These are phyloP conservation scores for Clostera curtula DNA, from an alignment of 2,888 invertebrate genomes.

Conservation along the genomic window DNA sequence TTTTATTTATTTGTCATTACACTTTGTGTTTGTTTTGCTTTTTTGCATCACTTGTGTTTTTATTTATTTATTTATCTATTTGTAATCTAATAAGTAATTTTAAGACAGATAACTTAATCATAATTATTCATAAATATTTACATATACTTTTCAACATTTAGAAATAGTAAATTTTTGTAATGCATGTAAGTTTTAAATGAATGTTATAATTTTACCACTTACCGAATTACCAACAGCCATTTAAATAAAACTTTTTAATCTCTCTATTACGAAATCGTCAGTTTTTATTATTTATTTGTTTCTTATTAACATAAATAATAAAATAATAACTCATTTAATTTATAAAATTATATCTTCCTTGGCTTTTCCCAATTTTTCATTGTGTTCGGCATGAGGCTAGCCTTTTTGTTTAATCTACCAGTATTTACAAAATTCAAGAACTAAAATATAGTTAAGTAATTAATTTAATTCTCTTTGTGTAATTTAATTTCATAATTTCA, in stretches of 20 bases:
- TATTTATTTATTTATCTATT: slow-evolving; percentile 5
- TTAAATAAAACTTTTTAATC: too few species aligned
- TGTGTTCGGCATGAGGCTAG: too few species aligned
- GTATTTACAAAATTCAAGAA: slow-evolving; percentile 6
- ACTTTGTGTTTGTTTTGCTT: slow-evolving; percentile 44
- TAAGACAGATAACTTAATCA: slow-evolving; percentile 15
- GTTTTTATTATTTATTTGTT: not conserved
- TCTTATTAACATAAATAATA: not conserved
- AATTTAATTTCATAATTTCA: slow-evolving; percentile 7
- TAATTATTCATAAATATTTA: slow-evolving; percentile 24
- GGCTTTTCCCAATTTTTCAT: too few species aligned
- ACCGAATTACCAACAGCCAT: too few species aligned
- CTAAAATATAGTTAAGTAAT: slow-evolving; percentile 1
- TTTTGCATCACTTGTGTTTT: slow-evolving; percentile 22
- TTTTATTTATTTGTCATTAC: slow-evolving; percentile 66
- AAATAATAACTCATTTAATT: not conserved
- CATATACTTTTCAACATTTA: slow-evolving; percentile 27
- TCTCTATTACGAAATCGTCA: not conserved
- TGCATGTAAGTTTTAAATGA: slow-evolving; percentile 22
- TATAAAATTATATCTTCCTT: not conserved
- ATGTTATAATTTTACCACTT: too few species aligned
- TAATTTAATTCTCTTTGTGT: too few species aligned
- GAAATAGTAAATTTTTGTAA: slow-evolving; percentile 17
- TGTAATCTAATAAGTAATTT: slow-evolving; percentile 16
- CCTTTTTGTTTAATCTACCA: too few species aligned